A percentile compares a stretch with the other conserved stretches of the same genome.
Evolutionary conservation across 2,888 invertebrate species (phyloP).

Genomic region (Ichneumoninae sp.): DNA sequence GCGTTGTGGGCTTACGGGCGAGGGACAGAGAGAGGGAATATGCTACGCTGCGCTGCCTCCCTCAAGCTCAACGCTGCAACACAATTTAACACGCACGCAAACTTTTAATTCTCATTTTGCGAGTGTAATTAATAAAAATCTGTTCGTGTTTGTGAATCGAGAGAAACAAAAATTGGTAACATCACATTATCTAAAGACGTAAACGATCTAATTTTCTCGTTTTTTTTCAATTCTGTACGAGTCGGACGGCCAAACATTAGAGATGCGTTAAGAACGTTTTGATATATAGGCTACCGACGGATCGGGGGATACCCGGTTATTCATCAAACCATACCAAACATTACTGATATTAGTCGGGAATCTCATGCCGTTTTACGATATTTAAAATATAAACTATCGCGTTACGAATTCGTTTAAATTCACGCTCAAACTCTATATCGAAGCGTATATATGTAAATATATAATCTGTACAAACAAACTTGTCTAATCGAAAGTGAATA

Average conservation of each 20-base stretch:
- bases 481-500: constrained; percentile 38
- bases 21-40: constrained; percentile 76
- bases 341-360: constrained; percentile 82
- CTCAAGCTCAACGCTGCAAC: constrained; percentile 84
- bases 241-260: constrained; percentile 49
- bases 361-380: constrained; percentile 78
- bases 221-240: constrained; percentile 7
- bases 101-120: constrained; percentile 78
- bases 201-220: constrained; percentile 3
- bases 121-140: constrained; percentile 54
- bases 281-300: constrained; percentile 33
- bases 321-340: constrained; percentile 81
- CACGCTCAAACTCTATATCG: not conserved
- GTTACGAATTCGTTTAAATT: constrained; percentile 3
- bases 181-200: constrained; percentile 7
- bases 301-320: constrained; percentile 72
- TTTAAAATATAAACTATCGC: constrained; percentile 45
- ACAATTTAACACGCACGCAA: constrained; percentile 84
- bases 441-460: constrained; percentile 22
- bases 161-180: constrained; percentile 21
- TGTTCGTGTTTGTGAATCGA: constrained; percentile 46
- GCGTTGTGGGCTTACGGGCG: constrained; percentile 71
- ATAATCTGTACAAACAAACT: constrained; percentile 51
- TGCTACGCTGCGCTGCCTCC: constrained; percentile 84
- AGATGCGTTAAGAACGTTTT: constrained; percentile 60